A percentile compares a stretch with the other conserved stretches of the same genome.
Conservation (phyloP, 2,797 vertebrate genomes). For the Sciurus carolinensis region DNA sequence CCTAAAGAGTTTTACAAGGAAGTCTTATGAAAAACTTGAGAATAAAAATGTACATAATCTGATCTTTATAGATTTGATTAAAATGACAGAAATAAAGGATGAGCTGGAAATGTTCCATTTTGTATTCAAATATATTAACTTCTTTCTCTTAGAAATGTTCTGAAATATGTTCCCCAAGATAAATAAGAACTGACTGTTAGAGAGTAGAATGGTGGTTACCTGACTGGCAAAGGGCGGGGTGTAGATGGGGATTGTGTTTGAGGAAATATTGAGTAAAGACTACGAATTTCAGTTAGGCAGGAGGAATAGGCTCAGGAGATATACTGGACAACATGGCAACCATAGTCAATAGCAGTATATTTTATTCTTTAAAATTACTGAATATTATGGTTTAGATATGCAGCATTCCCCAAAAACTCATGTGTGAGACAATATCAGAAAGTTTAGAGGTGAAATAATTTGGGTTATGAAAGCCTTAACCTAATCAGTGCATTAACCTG, state of each 20-base stretch:
- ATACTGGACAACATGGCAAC: background rate
- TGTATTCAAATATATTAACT: constrained; percentile 26
- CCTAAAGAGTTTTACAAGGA: background rate
- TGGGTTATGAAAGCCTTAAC: no score
- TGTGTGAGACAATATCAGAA: no score
- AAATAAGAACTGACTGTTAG: background rate
- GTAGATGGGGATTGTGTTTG: background rate
- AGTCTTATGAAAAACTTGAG: constrained; percentile 12
- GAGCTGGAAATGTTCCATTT: constrained; percentile 30
- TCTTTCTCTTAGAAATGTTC: constrained; percentile 26
- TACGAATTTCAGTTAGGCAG: background rate
- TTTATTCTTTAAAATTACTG: background rate
- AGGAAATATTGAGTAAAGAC: background rate
- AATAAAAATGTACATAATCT: constrained; percentile 20
- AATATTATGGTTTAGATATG: no score
- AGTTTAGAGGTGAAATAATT: no score
- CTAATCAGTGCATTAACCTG: no score
- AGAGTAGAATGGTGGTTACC: background rate
- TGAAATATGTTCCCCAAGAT: constrained; percentile 1
- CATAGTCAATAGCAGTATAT: background rate
- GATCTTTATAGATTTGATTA: constrained; percentile 63
- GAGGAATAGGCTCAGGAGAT: background rate
- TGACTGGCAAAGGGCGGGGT: background rate
- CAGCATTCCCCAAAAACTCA: no score
- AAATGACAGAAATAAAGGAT: constrained; percentile 56